Evolutionary conservation across 2,113 vertebrate genomes (phyloP).

Genomic region (Gymnarchus niloticus): DNA sequence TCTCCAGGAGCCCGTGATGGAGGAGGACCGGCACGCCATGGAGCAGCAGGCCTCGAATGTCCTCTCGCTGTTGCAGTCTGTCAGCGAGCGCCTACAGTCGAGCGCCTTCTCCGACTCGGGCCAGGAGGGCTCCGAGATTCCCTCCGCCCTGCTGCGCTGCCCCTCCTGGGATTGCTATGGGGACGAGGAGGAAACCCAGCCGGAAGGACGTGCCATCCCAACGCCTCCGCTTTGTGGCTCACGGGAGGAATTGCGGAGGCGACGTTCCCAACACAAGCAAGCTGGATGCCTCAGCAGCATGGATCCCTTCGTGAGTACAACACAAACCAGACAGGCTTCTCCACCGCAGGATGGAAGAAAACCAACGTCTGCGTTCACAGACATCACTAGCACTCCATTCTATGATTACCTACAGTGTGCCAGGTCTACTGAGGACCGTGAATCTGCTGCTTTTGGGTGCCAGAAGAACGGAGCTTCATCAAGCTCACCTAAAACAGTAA

Average conservation of each 20-base stretch:
- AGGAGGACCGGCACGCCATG: conserved; percentile 38
- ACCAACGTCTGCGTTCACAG: not conserved
- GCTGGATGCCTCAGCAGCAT: not conserved
- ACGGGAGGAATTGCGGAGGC: not conserved
- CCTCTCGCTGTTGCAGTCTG: conserved; percentile 47
- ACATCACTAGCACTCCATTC: conserved; percentile 24
- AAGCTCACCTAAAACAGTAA: not conserved
- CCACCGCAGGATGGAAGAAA: not conserved
- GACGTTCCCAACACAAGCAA: not conserved
- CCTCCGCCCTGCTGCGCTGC: not conserved
- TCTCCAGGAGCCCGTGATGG: conserved; percentile 37
- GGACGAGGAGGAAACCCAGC: conserved; percentile 8
- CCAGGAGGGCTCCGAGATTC: conserved; percentile 3
- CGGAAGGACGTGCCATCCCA: not conserved
- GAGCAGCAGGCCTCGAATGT: conserved; percentile 42
- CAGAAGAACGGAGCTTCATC: not conserved
- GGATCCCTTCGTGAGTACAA: not conserved
- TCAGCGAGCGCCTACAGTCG: conserved; percentile 46
- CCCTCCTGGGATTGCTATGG: conserved; percentile 31
- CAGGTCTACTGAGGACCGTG: not conserved
- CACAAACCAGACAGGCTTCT: not conserved
- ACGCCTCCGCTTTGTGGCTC: conserved; percentile 10
- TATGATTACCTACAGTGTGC: conserved; percentile 40
- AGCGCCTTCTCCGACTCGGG: conserved; percentile 26
- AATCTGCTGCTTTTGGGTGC: not conserved